Percentiles rank a stretch among this genome's conserved stretches.
These are phyloP conservation scores for Lamprotornis superbus DNA, from an alignment of 2,113 vertebrate species.

Conservation along the genomic window DNA sequence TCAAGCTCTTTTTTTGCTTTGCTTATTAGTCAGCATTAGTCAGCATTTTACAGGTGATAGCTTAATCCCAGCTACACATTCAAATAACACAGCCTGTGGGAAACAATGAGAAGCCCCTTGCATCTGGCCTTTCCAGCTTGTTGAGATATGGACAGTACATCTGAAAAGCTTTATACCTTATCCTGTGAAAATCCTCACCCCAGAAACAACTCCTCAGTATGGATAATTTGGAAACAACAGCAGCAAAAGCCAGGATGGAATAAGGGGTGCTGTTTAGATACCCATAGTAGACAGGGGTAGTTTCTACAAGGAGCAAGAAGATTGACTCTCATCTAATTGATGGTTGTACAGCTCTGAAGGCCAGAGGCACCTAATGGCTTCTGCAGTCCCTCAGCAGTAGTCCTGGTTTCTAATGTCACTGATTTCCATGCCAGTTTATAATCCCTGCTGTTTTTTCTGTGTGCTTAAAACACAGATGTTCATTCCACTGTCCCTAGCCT, in stretches of 20 bases:
- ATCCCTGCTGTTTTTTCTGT: background rate
- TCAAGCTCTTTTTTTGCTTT: background rate
- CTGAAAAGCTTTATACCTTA: background rate
- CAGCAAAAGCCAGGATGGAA: background rate
- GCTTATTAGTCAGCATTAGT: background rate
- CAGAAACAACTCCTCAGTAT: background rate
- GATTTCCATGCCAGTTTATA: background rate
- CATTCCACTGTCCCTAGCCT: background rate
- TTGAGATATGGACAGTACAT: background rate
- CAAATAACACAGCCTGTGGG: background rate
- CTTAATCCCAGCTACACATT: background rate
- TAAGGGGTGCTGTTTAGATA: background rate
- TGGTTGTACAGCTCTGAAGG: background rate
- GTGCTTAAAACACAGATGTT: background rate
- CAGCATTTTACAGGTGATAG: background rate
- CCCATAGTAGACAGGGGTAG: background rate
- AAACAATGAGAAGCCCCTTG: background rate
- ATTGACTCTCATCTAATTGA: accelerated
- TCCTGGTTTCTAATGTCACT: background rate
- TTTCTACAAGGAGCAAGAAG: background rate
- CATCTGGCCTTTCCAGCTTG: background rate
- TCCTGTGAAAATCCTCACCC: background rate
- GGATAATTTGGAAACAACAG: background rate
- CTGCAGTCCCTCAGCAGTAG: background rate
- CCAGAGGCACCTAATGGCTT: background rate